Conservation (phyloP, 2,888 invertebrate genomes). For the Mayetiola destructor region DNA sequence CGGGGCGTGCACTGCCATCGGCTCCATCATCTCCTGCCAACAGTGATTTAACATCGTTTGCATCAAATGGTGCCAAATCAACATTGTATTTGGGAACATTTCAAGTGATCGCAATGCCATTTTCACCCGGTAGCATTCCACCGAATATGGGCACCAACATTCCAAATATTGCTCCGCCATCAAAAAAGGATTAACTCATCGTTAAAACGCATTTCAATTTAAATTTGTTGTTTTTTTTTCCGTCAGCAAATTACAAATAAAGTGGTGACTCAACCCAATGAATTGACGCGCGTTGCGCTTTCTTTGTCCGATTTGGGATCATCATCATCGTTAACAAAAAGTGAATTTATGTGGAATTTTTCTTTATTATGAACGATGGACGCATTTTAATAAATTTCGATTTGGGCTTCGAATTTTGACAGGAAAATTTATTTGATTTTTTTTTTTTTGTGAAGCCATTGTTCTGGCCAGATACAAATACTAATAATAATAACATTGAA, state of each 20-base stretch:
- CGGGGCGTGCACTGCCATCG: not conserved
- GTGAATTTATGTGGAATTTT: not conserved
- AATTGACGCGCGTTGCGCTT: no score
- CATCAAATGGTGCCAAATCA: not conserved
- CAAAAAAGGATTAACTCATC: conserved; percentile 10
- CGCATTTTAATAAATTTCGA: not conserved
- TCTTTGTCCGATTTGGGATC: not conserved
- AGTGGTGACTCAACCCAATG: not conserved
- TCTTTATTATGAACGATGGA: no score
- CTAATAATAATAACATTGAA: no score
- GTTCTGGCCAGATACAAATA: no score
- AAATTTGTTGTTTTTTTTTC: no score
- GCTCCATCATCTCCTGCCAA: not conserved
- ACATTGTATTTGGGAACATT: conserved; percentile 4
- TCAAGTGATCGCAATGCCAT: conserved; percentile 10
- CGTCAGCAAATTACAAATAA: not conserved
- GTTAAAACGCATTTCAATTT: not conserved
- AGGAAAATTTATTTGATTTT: conserved; percentile 6
- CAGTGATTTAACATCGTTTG: not conserved
- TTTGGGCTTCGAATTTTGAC: not conserved
- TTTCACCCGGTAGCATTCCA: not conserved
- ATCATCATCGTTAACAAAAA: not conserved
- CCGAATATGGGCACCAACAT: not conserved
- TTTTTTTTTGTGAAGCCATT: not conserved
- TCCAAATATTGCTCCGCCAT: not conserved